phyloP scores from a whole-genome alignment of 2,113 vertebrate species.

The Ahaetulla prasina region DNA sequence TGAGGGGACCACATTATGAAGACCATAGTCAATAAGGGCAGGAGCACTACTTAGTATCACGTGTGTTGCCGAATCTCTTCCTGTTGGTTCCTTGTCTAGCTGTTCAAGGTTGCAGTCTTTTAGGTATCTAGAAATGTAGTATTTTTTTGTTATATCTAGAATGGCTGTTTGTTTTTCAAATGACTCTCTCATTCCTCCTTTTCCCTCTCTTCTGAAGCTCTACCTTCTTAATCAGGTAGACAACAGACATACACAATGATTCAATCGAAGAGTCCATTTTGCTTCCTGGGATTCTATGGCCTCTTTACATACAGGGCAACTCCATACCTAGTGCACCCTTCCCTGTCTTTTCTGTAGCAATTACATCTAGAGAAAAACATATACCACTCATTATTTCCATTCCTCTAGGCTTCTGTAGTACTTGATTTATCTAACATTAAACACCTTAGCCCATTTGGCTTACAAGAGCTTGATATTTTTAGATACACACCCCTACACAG shows the following conservation, averaged over 20 bases:
- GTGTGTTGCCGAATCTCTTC: background rate
- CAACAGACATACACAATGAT: background rate
- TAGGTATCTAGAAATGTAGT: background rate
- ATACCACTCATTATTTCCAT: background rate
- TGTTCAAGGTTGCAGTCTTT: background rate
- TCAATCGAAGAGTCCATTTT: background rate
- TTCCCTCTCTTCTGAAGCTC: background rate
- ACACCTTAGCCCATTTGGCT: background rate
- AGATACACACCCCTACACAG: background rate
- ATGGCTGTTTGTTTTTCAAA: background rate
- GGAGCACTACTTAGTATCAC: background rate
- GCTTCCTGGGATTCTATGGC: background rate
- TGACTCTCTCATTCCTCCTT: background rate
- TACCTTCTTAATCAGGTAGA: background rate
- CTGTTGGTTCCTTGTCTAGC: background rate
- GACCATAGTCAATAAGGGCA: background rate
- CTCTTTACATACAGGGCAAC: background rate
- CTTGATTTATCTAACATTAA: background rate
- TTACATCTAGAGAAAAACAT: background rate
- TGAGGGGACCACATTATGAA: background rate
- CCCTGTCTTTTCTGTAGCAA: background rate
- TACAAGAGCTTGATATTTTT: background rate
- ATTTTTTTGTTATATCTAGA: background rate
- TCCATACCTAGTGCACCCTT: background rate
- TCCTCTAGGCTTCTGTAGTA: background rate